Percentiles rank a stretch among this genome's conserved stretches.
These are phyloP conservation scores for Augiades crinisus DNA, from an alignment of 2,888 invertebrate species.

Conservation along the genomic window DNA sequence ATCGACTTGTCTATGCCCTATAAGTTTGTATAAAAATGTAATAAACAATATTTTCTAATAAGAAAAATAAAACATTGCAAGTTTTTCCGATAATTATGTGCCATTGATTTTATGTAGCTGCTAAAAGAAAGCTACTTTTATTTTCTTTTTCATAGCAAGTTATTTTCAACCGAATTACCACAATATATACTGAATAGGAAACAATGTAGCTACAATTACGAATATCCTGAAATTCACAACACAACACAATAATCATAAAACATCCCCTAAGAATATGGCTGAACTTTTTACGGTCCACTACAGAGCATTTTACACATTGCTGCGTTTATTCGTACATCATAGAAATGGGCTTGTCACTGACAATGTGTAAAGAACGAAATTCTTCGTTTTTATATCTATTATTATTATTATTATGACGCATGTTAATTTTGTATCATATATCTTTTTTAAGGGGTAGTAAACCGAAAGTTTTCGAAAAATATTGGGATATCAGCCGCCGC, in stretches of 20 bases:
- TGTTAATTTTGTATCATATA: too few relatives aligned
- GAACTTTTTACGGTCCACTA: too few relatives aligned
- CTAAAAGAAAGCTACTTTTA: conserved; percentile 9
- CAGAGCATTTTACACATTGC: too few relatives aligned
- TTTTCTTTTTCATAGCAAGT: not conserved
- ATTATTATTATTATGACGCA: too few relatives aligned
- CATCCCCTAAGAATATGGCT: too few relatives aligned
- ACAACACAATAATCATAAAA: not conserved
- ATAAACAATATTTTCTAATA: conserved; percentile 3
- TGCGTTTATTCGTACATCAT: too few relatives aligned
- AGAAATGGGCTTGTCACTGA: too few relatives aligned
- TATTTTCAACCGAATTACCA: conserved; percentile 1
- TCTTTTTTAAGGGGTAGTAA: not conserved
- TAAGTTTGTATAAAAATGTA: conserved; percentile 9
- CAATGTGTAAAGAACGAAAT: too few relatives aligned
- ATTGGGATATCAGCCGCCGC: too few relatives aligned
- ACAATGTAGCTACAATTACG: not conserved
- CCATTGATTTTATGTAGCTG: conserved; percentile 19
- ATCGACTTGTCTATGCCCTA: conserved; percentile 9
- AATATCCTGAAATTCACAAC: not conserved
- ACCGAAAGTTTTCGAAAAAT: too few relatives aligned
- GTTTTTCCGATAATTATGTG: not conserved
- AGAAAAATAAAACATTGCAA: conserved; percentile 10
- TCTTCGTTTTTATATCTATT: too few relatives aligned
- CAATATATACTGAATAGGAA: not conserved